Base-by-base conservation (phyloP, 2,888 invertebrate genomes). In the Acheta domesticus region DNA sequence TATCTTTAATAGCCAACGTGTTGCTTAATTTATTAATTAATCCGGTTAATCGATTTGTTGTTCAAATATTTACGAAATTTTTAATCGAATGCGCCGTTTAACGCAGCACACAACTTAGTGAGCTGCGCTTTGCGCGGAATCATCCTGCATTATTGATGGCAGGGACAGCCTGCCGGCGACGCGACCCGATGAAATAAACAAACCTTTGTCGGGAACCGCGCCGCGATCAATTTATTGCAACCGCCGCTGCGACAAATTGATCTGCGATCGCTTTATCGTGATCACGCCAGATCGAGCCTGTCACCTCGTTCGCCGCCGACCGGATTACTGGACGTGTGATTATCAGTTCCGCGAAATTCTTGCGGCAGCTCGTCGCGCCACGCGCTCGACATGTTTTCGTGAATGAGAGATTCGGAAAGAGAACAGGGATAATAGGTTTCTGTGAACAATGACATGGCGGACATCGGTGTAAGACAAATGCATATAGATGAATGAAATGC, bases 201-300 rank as follows among this genome's bases (percentile, higher is more conserved):
- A n/a, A 19, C 62, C 62, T 62, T 62, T 62, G 62, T 62, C 62
- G 62, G 62, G 62, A n/a, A 62, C n/a, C 14, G 62, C n/a, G 62
- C 62, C 62, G n/a, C 62, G 62, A 62, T 62, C 14, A 62, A 62
- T 62, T 62, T 62, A 62, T 62, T 62, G 62, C 16, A n/a, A 62
- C 16, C 14, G 62, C 62, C 62, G 14, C 62, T 14, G 62, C 62
- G 62, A 62, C 14, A 19, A 62, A 62, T 62, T 62, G 62, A 62
- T 62, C 62, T 62, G 62, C 62, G 62, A 62, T 62, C 62, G n/a
- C 62, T 62, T 62, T 62, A 62, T 62, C 62, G n/a, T 62, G 62
- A 62, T 62, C 62, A 19, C 62, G 14, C n/a, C n/a, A 62, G 62
- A 62, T 62, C 62, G 62, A 14, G n/a, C n/a, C n/a, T 62, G 62